Base-by-base conservation (phyloP, 2,888 invertebrate species). In the Dasysyrphus tricinctus region DNA sequence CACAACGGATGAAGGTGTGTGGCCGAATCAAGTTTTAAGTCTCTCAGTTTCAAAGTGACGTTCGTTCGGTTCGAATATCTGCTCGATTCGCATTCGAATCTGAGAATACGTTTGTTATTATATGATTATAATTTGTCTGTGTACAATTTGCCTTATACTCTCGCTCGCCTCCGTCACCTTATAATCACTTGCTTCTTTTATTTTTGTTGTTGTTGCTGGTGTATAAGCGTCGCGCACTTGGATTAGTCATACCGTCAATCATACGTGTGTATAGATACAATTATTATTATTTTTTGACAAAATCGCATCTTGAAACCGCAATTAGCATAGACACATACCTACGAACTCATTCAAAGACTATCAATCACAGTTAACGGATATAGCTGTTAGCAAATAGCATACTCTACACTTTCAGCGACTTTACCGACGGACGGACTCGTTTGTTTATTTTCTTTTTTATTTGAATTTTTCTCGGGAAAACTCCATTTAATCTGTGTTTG, bases 31-130 rank as follows among this genome's bases (percentile, higher is more conserved):
- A 82, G 86, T 86, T 86, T 86, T 79, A 54, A 79, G 65, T 76
- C 86, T 76, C 86, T 92, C 92, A 92, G 92, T 92, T 91, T 88
- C 89, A 91, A 91, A 91, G 91, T 91, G 91, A 91, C 92, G 90
- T 91, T 92, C 92, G 90, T 91, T 90, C 91, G 91, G 91, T 88
- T 88, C 89, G 91, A 90, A 90, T 90, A 89, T 89, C 88, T 88
- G 88, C 88, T 69, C 39, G 69, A 88, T 89, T 89, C 85, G 89
- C 87, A 77, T 65, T 77, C 75, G 78, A 69, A 78, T 82, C 67
- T 72, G 79, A 75, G 74, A 67, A 79, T 86, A 86, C 39, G 47
- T 61, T 61, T 61, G 39, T 39, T 59, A 19, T 37, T 19, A 49
- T 11, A 74, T 49, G 34, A 67, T 49, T 54, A 59, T 12, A 39